A percentile compares a stretch with the other conserved stretches of the same genome.
phyloP scores from a whole-genome alignment of 2,113 vertebrate species.

The Rallus limicola region DNA sequence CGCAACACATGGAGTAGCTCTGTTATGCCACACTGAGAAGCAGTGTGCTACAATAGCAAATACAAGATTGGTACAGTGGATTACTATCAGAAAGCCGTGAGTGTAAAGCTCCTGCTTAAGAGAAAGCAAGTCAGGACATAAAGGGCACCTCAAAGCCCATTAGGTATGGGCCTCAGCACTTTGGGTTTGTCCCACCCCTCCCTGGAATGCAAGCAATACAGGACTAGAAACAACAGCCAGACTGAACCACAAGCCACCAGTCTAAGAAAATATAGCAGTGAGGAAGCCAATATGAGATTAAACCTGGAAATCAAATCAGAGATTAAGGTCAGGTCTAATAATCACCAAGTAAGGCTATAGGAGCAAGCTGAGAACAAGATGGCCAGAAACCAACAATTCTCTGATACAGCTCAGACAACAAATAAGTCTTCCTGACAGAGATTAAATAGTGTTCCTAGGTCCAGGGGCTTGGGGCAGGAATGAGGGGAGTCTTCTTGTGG shows the following conservation, averaged over 20 bases:
- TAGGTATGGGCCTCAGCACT: background rate
- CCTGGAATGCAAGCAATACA: background rate
- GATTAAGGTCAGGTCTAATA: background rate
- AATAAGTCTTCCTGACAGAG: fast-evolving
- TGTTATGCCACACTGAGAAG: background rate
- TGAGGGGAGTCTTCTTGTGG: background rate
- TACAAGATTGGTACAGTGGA: fast-evolving
- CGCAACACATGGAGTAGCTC: background rate
- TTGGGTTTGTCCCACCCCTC: background rate
- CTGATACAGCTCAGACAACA: fast-evolving
- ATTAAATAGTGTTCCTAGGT: background rate
- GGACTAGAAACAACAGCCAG: background rate
- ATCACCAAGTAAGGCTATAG: fast-evolving
- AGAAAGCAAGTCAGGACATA: background rate
- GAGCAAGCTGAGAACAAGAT: fast-evolving
- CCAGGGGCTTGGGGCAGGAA: fast-evolving
- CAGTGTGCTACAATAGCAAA: background rate
- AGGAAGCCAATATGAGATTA: background rate
- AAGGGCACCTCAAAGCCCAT: background rate
- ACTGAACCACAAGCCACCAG: fast-evolving
- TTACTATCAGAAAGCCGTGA: background rate
- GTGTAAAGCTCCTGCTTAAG: background rate
- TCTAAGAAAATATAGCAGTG: fast-evolving
- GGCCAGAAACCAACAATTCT: fast-evolving
- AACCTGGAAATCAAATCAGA: background rate